Conservation (phyloP, 2,888 invertebrate genomes). For the Cetonia aurata region DNA sequence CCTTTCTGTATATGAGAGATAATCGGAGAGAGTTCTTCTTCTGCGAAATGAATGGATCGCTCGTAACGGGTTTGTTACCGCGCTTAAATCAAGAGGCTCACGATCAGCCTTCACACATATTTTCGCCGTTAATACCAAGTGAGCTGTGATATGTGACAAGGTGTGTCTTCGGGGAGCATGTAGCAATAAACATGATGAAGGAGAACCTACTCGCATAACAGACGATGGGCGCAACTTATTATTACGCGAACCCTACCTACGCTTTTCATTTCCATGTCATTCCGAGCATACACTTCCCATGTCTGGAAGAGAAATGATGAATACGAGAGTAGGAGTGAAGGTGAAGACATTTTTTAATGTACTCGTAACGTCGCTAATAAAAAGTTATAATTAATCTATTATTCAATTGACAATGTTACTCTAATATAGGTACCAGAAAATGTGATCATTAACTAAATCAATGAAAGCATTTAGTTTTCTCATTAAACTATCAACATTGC, state of each 20-base stretch:
- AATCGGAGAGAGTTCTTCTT: conserved; percentile 38
- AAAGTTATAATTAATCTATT: conserved; percentile 7
- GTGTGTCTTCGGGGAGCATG: conserved; percentile 54
- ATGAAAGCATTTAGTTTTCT: no score
- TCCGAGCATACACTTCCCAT: conserved; percentile 40
- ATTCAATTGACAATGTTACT: no score
- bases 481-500: no score
- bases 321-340: conserved; percentile 27
- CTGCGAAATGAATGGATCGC: conserved; percentile 38
- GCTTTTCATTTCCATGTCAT: conserved; percentile 48
- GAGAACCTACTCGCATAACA: conserved; percentile 55
- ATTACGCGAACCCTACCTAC: conserved; percentile 54
- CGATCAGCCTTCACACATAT: conserved; percentile 50
- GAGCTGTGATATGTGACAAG: conserved; percentile 54
- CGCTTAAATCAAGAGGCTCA: conserved; percentile 46
- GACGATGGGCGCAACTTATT: conserved; percentile 55
- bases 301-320: conserved; percentile 31
- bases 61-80: conserved; percentile 42
- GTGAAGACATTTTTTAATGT: conserved; percentile 24
- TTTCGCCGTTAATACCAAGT: conserved; percentile 49
- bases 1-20: conserved; percentile 28
- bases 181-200: conserved; percentile 56
- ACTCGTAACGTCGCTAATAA: conserved; percentile 1
- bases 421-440: no score
- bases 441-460: no score